Percentiles rank a stretch among this genome's conserved stretches.
phyloP scores from a whole-genome alignment of 2,113 vertebrate genomes.

The Dasyprocta punctata region DNA sequence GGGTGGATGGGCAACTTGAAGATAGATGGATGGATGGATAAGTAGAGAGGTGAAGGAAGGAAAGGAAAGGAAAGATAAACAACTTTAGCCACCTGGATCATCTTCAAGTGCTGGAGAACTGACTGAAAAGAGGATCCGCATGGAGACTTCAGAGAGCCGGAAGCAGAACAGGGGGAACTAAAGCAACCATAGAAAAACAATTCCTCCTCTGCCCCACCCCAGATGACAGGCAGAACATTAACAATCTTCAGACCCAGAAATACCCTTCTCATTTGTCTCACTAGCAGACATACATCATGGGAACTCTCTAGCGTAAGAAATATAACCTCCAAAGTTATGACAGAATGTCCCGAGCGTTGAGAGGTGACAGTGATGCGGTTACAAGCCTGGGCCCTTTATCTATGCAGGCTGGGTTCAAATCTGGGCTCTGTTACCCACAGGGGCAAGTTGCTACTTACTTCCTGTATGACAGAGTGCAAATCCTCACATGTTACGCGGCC shows the following conservation, averaged over 20 bases:
- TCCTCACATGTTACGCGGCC: background rate
- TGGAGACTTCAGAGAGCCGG: background rate
- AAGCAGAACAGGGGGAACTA: background rate
- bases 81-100: background rate
- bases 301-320: background rate
- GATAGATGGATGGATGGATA: background rate
- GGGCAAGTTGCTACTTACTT: background rate
- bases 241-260: background rate
- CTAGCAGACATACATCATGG: background rate
- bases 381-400: background rate
- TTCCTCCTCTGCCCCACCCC: background rate
- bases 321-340: background rate
- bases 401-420: background rate
- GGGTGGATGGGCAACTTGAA: background rate
- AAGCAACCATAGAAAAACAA: background rate
- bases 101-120: background rate
- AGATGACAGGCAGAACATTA: background rate
- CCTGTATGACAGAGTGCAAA: background rate
- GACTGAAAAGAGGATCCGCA: background rate
- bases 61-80: too few species aligned
- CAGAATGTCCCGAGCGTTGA: background rate
- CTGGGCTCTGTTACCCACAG: background rate
- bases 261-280: background rate
- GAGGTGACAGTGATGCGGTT: background rate
- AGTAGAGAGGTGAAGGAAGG: too few species aligned